These are phyloP conservation scores for Ramazzottius varieornatus DNA, from an alignment of 2,888 invertebrate species.

Conservation along the genomic window DNA sequence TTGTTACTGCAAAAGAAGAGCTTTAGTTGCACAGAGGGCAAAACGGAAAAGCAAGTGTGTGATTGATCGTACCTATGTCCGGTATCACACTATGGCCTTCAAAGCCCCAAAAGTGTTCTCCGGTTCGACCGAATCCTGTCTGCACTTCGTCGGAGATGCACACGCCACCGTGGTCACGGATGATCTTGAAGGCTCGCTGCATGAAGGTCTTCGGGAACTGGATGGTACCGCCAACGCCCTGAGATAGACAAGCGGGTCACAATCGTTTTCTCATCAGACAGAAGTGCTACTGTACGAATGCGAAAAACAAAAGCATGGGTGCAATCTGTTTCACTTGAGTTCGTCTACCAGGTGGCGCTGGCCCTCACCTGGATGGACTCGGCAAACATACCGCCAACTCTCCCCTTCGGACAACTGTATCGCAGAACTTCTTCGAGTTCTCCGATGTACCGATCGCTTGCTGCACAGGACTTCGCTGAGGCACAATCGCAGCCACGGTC, in stretches of 20 bases:
- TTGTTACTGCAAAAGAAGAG: conserved; percentile 36
- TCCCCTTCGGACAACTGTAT: conserved; percentile 46
- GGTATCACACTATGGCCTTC: conserved; percentile 55
- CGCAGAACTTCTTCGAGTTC: conserved; percentile 50
- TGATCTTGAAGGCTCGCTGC: conserved; percentile 45
- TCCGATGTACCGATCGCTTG: conserved; percentile 50
- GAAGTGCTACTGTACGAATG: background rate
- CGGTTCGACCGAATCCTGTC: conserved; percentile 81
- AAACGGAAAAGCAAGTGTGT: background rate
- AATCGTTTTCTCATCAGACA: no score
- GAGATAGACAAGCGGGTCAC: conserved; percentile 9
- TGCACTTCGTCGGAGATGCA: conserved; percentile 85
- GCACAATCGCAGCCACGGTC: conserved; percentile 39
- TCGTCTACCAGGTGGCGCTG: background rate
- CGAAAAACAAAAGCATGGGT: background rate
- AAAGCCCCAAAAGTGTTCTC: conserved; percentile 89
- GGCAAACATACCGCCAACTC: conserved; percentile 63
- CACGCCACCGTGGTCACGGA: conserved; percentile 55
- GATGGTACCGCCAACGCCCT: conserved; percentile 70
- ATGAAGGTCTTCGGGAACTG: conserved; percentile 71
- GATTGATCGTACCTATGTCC: conserved; percentile 37
- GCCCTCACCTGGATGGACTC: conserved; percentile 55
- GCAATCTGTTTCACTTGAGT: no score
- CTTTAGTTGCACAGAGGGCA: no score
- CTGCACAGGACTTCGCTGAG: conserved; percentile 33